These are phyloP conservation scores for Diarsia brunnea DNA, from an alignment of 2,888 invertebrate species.

Conservation along the genomic window DNA sequence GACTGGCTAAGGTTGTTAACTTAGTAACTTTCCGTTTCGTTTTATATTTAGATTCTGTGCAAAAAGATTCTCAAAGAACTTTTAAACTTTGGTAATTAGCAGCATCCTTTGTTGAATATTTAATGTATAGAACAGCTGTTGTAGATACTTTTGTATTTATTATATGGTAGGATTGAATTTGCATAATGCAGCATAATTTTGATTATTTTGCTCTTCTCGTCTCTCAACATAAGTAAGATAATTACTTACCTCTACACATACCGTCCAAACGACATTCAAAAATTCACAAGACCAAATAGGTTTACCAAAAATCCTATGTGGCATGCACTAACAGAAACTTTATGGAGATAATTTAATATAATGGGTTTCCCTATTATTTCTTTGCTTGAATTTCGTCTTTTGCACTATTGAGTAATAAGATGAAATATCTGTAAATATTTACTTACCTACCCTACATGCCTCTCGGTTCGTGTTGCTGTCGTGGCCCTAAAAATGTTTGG, in stretches of 20 bases:
- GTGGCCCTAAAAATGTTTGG: slow-evolving; percentile 33
- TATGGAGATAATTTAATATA: neutral
- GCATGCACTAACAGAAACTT: neutral
- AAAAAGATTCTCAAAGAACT: neutral
- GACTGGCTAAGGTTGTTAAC: slow-evolving; percentile 20
- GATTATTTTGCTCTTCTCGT: neutral
- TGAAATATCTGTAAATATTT: neutral
- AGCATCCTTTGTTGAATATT: neutral
- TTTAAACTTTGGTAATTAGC: slow-evolving; percentile 1
- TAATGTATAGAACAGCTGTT: neutral
- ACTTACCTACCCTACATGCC: slow-evolving; percentile 44
- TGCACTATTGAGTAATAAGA: neutral
- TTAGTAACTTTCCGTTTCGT: neutral
- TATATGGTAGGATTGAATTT: neutral
- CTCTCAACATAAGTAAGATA: neutral
- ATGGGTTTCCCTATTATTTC: neutral
- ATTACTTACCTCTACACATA: neutral
- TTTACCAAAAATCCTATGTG: neutral
- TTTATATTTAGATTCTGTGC: slow-evolving; percentile 13
- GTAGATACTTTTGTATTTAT: neutral
- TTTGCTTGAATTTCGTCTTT: neutral
- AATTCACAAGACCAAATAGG: neutral
- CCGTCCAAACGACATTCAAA: neutral
- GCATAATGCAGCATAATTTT: neutral
- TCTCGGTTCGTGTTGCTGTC: slow-evolving; percentile 35